phyloP scores from a whole-genome alignment of 2,797 vertebrate genomes.

The Ispidina lecontei region DNA sequence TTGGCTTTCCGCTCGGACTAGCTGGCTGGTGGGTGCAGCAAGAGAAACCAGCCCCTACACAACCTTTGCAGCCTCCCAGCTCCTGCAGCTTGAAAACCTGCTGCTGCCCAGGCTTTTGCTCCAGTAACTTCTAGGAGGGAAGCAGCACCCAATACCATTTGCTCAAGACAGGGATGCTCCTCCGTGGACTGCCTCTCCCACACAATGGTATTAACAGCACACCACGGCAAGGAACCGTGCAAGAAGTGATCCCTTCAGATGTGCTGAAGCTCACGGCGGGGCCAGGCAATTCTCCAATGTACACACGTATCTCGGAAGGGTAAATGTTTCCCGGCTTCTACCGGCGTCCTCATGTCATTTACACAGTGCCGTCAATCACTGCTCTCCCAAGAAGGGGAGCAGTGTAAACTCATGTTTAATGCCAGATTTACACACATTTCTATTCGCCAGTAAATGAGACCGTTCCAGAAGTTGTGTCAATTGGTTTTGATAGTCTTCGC shows the following conservation, averaged over 20 bases:
- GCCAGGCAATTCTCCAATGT: slow-evolving; percentile 65
- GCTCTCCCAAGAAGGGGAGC: slow-evolving; percentile 52
- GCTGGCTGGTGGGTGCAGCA: background rate
- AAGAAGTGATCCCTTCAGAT: slow-evolving; percentile 31
- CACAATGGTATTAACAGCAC: background rate
- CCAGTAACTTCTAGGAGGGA: background rate
- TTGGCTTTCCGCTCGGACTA: slow-evolving; percentile 23
- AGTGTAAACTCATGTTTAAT: slow-evolving; percentile 66
- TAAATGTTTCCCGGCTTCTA: slow-evolving; percentile 69
- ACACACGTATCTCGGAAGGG: slow-evolving; percentile 45
- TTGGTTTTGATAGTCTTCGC: slow-evolving; percentile 33
- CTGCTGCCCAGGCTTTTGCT: background rate
- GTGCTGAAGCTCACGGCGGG: background rate
- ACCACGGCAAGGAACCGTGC: background rate
- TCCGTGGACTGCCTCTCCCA: background rate
- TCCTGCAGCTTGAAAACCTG: background rate
- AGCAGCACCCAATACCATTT: background rate
- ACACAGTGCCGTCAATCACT: slow-evolving; percentile 70
- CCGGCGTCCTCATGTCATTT: slow-evolving; percentile 53
- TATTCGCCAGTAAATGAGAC: slow-evolving; percentile 52
- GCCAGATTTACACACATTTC: slow-evolving; percentile 66
- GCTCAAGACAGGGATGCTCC: background rate
- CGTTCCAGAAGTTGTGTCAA: slow-evolving; percentile 66
- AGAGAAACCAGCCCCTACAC: background rate
- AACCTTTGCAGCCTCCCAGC: background rate